Conservation (phyloP, 2,113 vertebrate species). For the Hemiscyllium ocellatum region DNA sequence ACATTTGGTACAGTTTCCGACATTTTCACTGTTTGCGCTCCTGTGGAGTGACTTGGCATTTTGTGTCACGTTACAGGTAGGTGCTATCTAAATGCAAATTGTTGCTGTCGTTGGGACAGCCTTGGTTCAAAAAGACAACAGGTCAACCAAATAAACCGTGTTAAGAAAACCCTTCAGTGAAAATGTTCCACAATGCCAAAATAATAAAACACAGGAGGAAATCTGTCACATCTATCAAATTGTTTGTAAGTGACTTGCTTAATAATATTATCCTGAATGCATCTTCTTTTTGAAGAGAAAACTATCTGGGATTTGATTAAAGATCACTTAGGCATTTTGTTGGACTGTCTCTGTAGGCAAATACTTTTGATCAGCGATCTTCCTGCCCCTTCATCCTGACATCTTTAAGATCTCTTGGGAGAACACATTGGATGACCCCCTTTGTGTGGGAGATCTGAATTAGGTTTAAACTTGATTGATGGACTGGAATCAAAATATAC, state of each 20-base stretch:
- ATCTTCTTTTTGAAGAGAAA: not conserved
- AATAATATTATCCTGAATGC: not conserved
- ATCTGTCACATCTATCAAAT: not conserved
- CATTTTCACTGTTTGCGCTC: not conserved
- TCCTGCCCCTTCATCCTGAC: not conserved
- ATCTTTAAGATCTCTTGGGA: not conserved
- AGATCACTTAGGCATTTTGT: not conserved
- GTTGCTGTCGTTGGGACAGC: not conserved
- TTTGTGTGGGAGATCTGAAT: not conserved
- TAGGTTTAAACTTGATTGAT: conserved; percentile 4
- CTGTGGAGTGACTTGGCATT: not conserved
- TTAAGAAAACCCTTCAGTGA: not conserved
- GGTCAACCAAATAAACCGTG: not conserved
- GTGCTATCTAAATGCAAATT: not conserved
- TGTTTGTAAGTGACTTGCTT: not conserved
- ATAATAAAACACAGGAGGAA: not conserved
- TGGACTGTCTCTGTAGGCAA: not conserved
- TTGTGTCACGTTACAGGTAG: not conserved
- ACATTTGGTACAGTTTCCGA: not conserved
- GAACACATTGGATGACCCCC: not conserved
- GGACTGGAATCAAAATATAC: not conserved
- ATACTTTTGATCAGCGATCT: not conserved
- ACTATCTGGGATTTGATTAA: not conserved
- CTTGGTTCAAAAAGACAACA: not conserved
- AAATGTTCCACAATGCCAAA: not conserved